Evolutionary conservation across 2,797 vertebrate species (phyloP).

Genomic region (Melanotaenia pygmaea): DNA sequence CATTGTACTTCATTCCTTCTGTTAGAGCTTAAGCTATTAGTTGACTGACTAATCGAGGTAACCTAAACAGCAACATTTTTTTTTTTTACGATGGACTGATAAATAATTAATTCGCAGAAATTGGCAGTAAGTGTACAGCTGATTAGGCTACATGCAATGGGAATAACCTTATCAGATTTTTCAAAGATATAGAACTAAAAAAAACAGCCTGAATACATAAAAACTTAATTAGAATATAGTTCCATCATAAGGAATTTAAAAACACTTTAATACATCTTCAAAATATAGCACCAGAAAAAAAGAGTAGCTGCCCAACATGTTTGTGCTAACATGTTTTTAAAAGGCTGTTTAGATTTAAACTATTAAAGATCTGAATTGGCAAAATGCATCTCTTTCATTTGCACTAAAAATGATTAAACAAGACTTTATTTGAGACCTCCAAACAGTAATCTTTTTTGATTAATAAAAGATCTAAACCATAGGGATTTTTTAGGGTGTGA

Average conservation of each 20-base stretch:
- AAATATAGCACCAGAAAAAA: not conserved
- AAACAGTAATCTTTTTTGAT: not conserved
- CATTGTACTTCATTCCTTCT: slow-evolving; percentile 4
- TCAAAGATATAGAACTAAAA: not conserved
- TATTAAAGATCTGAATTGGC: not conserved
- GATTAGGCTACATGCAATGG: not conserved
- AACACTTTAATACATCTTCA: not conserved
- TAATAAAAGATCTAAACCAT: not conserved
- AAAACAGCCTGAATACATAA: too few relatives aligned
- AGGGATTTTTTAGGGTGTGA: not conserved
- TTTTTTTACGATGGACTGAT: not conserved
- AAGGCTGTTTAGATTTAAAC: not conserved
- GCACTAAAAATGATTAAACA: not conserved
- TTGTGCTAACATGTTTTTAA: not conserved
- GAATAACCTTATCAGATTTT: not conserved
- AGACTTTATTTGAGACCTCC: not conserved
- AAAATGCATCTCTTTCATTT: not conserved
- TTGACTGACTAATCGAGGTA: not conserved
- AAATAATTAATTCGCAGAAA: not conserved
- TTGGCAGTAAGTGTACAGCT: not conserved
- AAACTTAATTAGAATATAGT: not conserved
- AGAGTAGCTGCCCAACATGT: not conserved
- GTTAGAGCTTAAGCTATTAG: not conserved
- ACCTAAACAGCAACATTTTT: not conserved
- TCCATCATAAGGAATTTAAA: not conserved